A percentile compares a stretch with the other conserved stretches of the same genome.
Conservation (phyloP, 2,113 vertebrate species). For the Noctilio leporinus region DNA sequence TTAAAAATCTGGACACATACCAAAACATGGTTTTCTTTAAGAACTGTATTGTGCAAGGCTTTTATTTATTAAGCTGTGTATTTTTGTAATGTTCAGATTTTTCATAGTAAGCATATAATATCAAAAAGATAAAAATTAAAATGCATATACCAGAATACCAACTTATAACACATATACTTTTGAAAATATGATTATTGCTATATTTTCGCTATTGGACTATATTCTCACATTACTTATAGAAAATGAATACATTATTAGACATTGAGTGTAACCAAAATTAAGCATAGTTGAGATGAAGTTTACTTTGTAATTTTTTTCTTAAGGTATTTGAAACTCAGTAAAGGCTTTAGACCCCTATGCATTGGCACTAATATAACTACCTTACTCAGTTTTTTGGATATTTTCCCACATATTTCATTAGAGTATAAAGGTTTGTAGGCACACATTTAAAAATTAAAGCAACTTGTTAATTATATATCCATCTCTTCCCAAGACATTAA, state of each 20-base stretch:
- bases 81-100: constrained; percentile 3
- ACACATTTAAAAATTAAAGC: background rate
- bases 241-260: background rate
- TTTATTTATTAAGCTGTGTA: background rate
- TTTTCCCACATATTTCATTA: background rate
- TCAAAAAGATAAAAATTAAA: constrained; percentile 9
- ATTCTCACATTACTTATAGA: background rate
- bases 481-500: background rate
- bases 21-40: background rate
- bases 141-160: background rate
- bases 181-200: background rate
- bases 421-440: background rate
- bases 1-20: background rate
- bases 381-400: background rate
- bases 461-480: background rate
- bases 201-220: background rate
- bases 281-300: background rate
- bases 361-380: background rate
- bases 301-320: background rate
- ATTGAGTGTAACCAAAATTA: background rate
- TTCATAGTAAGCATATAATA: background rate
- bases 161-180: background rate
- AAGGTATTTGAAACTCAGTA: background rate
- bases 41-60: background rate
- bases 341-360: background rate